Conservation (phyloP, 53 echinoderm and acorn worm species). For the Holothuria leucospilota region DNA sequence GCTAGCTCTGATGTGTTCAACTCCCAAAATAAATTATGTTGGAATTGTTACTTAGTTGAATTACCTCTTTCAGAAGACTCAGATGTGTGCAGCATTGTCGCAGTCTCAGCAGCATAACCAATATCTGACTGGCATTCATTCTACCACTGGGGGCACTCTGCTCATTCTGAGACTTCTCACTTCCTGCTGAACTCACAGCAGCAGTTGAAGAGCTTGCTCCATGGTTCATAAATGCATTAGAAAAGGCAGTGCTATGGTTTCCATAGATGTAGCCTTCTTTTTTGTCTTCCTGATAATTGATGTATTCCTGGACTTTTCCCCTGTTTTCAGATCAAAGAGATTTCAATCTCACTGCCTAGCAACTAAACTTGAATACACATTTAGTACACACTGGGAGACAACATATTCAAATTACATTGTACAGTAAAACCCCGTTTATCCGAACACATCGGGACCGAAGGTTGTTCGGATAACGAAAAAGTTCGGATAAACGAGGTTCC, state of each 20-base stretch:
- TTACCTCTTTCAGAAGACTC: conserved; percentile 87
- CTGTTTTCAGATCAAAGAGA: conserved; percentile 13
- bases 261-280: conserved; percentile 50
- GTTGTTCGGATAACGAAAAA: no score
- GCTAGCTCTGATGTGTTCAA: no score
- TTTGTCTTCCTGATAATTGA: conserved; percentile 86
- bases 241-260: not conserved
- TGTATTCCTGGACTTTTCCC: conserved; percentile 86
- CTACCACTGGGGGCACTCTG: conserved; percentile 59
- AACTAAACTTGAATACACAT: no score
- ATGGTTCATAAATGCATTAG: conserved; percentile 21
- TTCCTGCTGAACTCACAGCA: not conserved
- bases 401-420: no score
- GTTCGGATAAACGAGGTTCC: no score
- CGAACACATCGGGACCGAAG: no score
- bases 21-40: no score
- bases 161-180: conserved; percentile 34
- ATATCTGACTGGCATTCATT: conserved; percentile 73
- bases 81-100: conserved; percentile 96
- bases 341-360: not conserved
- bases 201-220: not conserved
- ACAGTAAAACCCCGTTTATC: no score
- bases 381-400: not conserved
- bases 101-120: conserved; percentile 83
- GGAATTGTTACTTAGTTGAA: no score